Evolutionary conservation across 2,113 vertebrate genomes (phyloP), one percentile per base, ranked within the genome.

Genomic region (Psephotus haematonotus): DNA sequence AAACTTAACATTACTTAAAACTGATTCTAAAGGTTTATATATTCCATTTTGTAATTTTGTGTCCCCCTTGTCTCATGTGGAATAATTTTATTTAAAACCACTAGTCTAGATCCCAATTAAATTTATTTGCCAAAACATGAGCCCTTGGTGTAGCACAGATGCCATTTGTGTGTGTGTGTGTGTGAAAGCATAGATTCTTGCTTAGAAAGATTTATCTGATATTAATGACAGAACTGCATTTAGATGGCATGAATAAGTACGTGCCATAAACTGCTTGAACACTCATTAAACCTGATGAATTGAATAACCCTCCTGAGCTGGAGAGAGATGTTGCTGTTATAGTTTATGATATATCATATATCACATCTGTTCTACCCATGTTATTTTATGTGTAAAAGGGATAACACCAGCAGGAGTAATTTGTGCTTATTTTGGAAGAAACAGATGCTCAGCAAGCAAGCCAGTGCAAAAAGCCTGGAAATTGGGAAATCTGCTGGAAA

Each of bases 221-320:
- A 81, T 93, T 94, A 94, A 94, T 76, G 89, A 84, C 95, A 88
- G 46, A 77, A 80, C 49, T 92, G 74, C 88, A 94, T 95, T 95
- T 92, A 91, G 86, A 94, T 82, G 86, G 88, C 63, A 76, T 86
- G 93, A 91, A 95, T 90, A 88, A 84, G 59, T 85, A 86, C 13
- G 10, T 94, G 93, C 88, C 90, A 95, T 89, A 94, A 94, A 96
- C 93, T 90, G 96, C 88, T 91, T 94, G 92, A 93, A 88, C 57
- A 76, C 82, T 96, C 28, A 5, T 92, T 96, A 94, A 96, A 94
- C 72, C 86, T 93, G 93, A 96, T 92, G 92, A 96, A 93, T 96
- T 96, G 89, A 96, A 95, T 75, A 96, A 93, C 86, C 80, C 93
- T 95, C 57, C 91, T 82, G 92, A 80, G 93, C 91, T 93, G 69